Base-by-base conservation (phyloP, 2,797 vertebrate genomes). In the Staurois parvus region DNA sequence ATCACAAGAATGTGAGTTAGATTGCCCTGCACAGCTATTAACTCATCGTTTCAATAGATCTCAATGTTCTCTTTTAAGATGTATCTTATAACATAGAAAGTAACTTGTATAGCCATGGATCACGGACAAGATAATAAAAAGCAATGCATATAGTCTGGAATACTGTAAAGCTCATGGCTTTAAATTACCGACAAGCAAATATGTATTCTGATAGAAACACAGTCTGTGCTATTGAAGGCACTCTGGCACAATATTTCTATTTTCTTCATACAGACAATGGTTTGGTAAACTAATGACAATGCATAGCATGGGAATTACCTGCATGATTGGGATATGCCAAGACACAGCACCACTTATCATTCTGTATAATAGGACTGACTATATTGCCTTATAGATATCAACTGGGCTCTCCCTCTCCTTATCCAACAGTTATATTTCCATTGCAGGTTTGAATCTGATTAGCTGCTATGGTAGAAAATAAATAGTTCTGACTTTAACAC, bases 91-190 rank as follows among this genome's bases (percentile, higher is more conserved):
- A 30, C 21, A 81, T 56, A 72, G 56, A 67, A 81, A 73, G 29
- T 72, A 52, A 32, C 32, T 21, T 45, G 62, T 32, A 68, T 79
- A 24, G 15, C 64, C 56, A 21, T 81, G 68, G 17, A 32, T 29
- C 30, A 72, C 2, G 21, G 32, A 80, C 29, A 80, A 62, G 37
- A 72, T 72, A 37, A 81, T 67, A 59, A 56, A 70, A 37, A 81
- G 32, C 48, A 42, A 26, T 40, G 7, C 34, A 40, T 24, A 81
- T 13, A 28, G 34, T 72, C n/a, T 73, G 69, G 69, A 81, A 72
- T 48, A n/a, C n/a, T n/a, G n/a, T n/a, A 21, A 73, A 73, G 56
- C n/a, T 40, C 11, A 19, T 6, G 28, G 52, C 56, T 40, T 73
- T 48, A 52, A 81, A 62, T 81, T 26, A 34, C 28, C n/a, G 29